Percentiles rank a stretch among this genome's conserved stretches.
Evolutionary conservation across 1,140 invertebrate species (phyloP).

Genomic region (Drosophila arawakana): DNA sequence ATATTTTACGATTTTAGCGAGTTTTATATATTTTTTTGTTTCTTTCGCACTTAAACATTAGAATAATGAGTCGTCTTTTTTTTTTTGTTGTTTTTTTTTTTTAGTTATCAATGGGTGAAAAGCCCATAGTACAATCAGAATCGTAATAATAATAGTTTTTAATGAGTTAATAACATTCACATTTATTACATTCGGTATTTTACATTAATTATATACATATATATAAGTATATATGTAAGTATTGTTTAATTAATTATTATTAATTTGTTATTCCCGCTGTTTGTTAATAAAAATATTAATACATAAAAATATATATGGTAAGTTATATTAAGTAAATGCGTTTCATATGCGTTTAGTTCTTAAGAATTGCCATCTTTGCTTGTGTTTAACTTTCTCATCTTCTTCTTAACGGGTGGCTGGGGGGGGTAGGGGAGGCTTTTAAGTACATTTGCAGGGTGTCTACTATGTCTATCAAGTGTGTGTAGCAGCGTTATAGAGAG

Average conservation of each 20-base stretch:
- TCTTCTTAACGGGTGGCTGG: slow-evolving; percentile 25
- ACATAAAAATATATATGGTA: slow-evolving; percentile 59
- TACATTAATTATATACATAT: slow-evolving; percentile 10
- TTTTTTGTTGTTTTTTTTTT: slow-evolving; percentile 38
- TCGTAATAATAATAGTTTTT: slow-evolving; percentile 61
- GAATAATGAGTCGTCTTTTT: slow-evolving; percentile 71
- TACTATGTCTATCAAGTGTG: slow-evolving; percentile 9
- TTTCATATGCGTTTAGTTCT: slow-evolving; percentile 51
- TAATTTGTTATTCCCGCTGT: slow-evolving; percentile 15
- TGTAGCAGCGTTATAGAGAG: slow-evolving; percentile 15
- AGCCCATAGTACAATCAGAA: slow-evolving; percentile 44
- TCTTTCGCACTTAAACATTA: slow-evolving; percentile 69
- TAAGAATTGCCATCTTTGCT: slow-evolving; percentile 54
- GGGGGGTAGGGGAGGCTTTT: neutral
- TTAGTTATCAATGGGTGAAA: slow-evolving; percentile 28
- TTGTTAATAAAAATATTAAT: slow-evolving; percentile 43
- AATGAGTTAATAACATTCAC: slow-evolving; percentile 63
- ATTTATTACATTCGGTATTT: slow-evolving; percentile 46
- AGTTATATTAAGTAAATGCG: slow-evolving; percentile 64
- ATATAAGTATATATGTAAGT: slow-evolving; percentile 8
- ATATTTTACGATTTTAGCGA: slow-evolving; percentile 67
- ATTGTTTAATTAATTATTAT: slow-evolving; percentile 9
- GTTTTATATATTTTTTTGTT: slow-evolving; percentile 4
- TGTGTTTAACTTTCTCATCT: slow-evolving; percentile 21
- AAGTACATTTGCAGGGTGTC: slow-evolving; percentile 22